Base-by-base conservation (phyloP, 2,113 vertebrate species). In the Oreocharis arfaki region DNA sequence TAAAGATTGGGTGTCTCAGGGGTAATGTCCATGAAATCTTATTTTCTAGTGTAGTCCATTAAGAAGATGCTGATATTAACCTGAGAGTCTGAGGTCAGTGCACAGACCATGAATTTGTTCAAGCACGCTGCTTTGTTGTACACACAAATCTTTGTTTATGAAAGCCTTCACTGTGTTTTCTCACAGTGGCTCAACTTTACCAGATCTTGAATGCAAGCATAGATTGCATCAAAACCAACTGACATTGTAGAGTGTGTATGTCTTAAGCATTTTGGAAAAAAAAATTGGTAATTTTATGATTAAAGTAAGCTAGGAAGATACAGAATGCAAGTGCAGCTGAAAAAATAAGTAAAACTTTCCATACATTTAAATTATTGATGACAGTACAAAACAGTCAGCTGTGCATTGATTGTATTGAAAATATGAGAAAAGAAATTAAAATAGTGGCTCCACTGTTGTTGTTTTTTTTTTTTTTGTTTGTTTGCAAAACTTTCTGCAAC, bases 31-130 rank as follows among this genome's bases (percentile, higher is more conserved):
- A 28, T 35, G 37, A 88, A 86, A 74, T 81, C 55, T 80, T 63
- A 49, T 77, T 93, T 93, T 80, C 39, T 74, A 1, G 47, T 74
- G 21, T 70, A 76, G 63, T 90, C 50, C 10, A 69, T 82, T 89
- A 68, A 87, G 60, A 79, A 64, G 69, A 49, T 76, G 61, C 28
- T 92, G 82, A 79, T 84, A 55, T 64, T 71, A 89, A 96, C 53
- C 23, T 27, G 64, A 30, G 53, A 88, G 53, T 41, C 35, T 57
- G 49, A 84, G 53, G 70, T 79, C 73, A 78, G 21, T 15, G 19
- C 52, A 28, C 19, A 71, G 39, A 35, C 12, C n/a, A 24, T 69
- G 50, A 35, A 49, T 91, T 84, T 92, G 9, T 64, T 69, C 20
- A 59, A 64, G 47, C 21, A 70, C 7, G 9, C 8, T 69, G 52